phyloP scores from a whole-genome alignment of 2,113 vertebrate genomes.

The Esox niger region DNA sequence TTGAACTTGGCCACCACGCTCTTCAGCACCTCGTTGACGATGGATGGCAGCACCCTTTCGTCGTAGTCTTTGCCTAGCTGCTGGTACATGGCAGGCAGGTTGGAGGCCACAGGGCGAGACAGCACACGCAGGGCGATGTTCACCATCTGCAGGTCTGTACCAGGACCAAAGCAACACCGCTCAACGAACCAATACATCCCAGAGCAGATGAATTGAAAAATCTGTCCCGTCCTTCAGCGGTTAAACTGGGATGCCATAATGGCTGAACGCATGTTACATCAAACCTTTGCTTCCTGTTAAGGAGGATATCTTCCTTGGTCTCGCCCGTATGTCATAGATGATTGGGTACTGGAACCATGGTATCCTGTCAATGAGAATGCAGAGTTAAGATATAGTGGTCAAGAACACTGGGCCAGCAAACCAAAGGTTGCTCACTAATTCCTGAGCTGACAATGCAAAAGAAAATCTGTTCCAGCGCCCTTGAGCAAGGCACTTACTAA shows the following conservation, averaged over 20 bases:
- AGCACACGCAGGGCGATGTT: slow-evolving; percentile 86
- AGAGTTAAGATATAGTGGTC: too few relatives aligned
- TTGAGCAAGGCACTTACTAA: too few relatives aligned
- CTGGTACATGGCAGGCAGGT: slow-evolving; percentile 87
- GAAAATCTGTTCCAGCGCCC: too few relatives aligned
- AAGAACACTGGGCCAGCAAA: too few relatives aligned
- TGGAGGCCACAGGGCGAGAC: slow-evolving; percentile 81
- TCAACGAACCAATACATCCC: too few relatives aligned
- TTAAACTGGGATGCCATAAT: too few relatives aligned
- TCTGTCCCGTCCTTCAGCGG: too few relatives aligned
- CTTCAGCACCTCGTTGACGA: slow-evolving; percentile 92
- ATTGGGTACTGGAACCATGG: slow-evolving; percentile 95
- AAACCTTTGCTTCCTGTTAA: slow-evolving; percentile 96
- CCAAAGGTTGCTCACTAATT: too few relatives aligned
- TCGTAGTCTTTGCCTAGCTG: slow-evolving; percentile 88
- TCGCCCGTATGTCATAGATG: slow-evolving; percentile 92
- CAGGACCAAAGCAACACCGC: not conserved
- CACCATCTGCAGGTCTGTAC: slow-evolving; percentile 88
- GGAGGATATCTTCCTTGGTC: slow-evolving; percentile 89
- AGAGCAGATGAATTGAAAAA: too few relatives aligned
- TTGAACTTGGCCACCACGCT: slow-evolving; percentile 94
- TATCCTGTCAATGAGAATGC: slow-evolving; percentile 66
- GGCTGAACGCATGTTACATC: too few relatives aligned
- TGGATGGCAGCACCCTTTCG: slow-evolving; percentile 87
- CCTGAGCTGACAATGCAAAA: too few relatives aligned